Evolutionary conservation across 2,888 invertebrate genomes (phyloP), one percentile per base, ranked within the genome.

Genomic region (Lasioglossum villosulum): DNA sequence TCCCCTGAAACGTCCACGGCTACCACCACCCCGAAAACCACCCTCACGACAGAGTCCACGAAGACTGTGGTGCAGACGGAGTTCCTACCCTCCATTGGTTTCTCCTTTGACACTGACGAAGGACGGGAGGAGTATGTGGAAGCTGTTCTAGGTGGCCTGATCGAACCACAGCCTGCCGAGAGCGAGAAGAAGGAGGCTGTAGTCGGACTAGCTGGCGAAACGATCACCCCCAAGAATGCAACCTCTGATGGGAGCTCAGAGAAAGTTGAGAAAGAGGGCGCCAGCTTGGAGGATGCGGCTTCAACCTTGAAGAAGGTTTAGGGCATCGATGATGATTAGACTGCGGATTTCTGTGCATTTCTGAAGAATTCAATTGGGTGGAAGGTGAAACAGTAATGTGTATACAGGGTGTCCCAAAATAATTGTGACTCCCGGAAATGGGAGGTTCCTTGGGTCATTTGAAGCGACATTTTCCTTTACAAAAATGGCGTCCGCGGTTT

Each of bases 71-170:
- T 94, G 4, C 91, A 94, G 72, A 95, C 95, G 0, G 95, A 95
- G 88, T 91, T 95, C 6, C 92, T 95, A 27, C 95, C 95, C 10
- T 93, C 95, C 4, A 84, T 95, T 4, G 94, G 95, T 70, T 95
- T 95, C 75, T 92, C 94, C 5, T 89, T 95, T 2, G 93, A 95
- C 39, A 93, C 94, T 5, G 93, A 93, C 10, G 87, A 92, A 27
- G 95, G 94, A 1, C 92, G 93, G 27, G 90, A 94, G 45, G 93
- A 94, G 80, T 95, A 94, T 73, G 93, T 93, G 12, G 93, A 95
- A 4, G 95, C 95, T 5, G 87, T 95, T 16, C 85, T 94, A 0
- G 92, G 89, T 6, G 95, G 95, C 19, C 84, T 95, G 66, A 90
- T 95, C 48, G 78, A 88, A 6, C 79, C 84, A 0, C 91, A 91